A percentile compares a stretch with the other conserved stretches of the same genome.
Conservation (phyloP, 2,888 invertebrate species). For the Spisula subtruncata region DNA sequence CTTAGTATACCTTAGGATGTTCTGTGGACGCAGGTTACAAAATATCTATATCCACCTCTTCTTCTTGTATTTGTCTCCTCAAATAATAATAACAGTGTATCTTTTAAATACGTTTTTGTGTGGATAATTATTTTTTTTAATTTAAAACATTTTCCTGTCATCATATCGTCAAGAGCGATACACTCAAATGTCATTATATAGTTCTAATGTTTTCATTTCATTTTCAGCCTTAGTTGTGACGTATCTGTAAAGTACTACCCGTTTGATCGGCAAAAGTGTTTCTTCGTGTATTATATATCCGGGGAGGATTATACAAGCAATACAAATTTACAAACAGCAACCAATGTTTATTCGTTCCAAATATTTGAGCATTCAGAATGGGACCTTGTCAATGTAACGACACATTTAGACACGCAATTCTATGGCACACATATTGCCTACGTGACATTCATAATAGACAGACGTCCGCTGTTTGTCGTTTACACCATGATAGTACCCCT, state of each 20-base stretch:
- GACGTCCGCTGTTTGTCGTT: background rate
- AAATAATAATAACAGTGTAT: no score
- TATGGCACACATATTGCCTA: background rate
- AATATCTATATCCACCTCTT: no score
- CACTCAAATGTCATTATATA: no score
- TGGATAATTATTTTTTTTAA: no score
- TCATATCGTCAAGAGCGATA: no score
- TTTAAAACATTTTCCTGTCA: no score
- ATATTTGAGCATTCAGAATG: slow-evolving; percentile 23
- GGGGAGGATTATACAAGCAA: background rate
- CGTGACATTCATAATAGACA: background rate
- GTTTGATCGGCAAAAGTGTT: slow-evolving; percentile 26
- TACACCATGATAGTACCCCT: slow-evolving; percentile 20
- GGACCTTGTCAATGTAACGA: background rate
- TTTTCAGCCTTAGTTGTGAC: background rate
- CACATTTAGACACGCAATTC: background rate
- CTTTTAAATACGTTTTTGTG: no score
- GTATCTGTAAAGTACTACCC: slow-evolving; percentile 31
- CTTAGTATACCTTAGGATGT: no score
- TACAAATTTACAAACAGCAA: background rate
- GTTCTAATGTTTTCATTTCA: no score
- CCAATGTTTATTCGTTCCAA: background rate
- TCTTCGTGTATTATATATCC: background rate
- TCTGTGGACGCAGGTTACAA: no score
- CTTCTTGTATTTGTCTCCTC: no score